Conservation (phyloP, 2,113 vertebrate genomes). For the Brevimyrus niger region DNA sequence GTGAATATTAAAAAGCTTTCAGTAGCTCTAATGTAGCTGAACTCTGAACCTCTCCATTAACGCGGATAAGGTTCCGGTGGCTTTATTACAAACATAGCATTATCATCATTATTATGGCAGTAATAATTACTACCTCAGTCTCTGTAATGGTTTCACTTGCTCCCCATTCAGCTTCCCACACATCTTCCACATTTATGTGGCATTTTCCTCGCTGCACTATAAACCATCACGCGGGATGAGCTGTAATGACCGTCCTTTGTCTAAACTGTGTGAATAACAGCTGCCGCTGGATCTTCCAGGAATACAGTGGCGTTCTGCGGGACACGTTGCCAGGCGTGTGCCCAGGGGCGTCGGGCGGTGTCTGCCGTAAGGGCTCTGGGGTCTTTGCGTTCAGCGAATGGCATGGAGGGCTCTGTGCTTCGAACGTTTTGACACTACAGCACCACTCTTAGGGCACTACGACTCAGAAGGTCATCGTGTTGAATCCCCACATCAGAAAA, state of each 20-base stretch:
- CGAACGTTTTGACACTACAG: background rate
- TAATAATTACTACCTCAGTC: conserved; percentile 1
- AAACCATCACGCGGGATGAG: background rate
- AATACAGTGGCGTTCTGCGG: background rate
- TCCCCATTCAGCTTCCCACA: background rate
- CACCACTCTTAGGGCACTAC: background rate
- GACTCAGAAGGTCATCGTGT: background rate
- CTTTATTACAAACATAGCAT: background rate
- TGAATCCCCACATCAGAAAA: background rate
- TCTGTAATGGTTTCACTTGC: conserved; percentile 2
- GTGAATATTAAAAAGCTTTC: conserved; percentile 25
- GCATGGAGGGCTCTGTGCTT: background rate
- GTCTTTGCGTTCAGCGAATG: background rate
- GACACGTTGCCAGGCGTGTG: background rate
- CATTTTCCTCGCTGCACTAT: background rate
- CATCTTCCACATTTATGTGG: background rate
- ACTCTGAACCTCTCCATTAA: conserved; percentile 21
- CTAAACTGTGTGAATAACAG: background rate
- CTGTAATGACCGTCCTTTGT: background rate
- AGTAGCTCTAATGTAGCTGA: background rate
- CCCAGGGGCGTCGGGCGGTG: background rate
- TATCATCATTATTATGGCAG: conserved; percentile 5
- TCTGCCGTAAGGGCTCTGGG: background rate
- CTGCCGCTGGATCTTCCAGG: background rate
- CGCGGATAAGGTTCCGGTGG: background rate